Evolutionary conservation across 2,113 vertebrate genomes (phyloP), one percentile per base, ranked within the genome.

Genomic region (Hippocampus zosterae): DNA sequence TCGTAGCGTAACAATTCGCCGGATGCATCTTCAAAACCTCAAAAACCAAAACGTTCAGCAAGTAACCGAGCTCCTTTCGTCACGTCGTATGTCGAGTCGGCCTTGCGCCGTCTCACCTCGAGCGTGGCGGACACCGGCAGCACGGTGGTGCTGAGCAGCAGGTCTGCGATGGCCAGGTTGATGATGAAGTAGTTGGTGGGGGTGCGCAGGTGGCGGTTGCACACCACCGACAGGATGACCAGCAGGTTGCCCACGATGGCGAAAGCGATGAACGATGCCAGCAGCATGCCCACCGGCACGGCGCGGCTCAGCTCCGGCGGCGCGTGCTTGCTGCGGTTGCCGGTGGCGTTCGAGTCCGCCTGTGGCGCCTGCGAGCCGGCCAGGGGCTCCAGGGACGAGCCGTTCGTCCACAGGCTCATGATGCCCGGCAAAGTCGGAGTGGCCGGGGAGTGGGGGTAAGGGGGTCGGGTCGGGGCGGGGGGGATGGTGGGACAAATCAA

Each of bases 101-200:
- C 11, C 8, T 1, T 3, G 8, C 8, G n/a, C 3, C 16, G 27
- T 8, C 80, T 69, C 19, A 89, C 87, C 87, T 89, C 87, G 71
- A 76, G 74, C 0, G 82, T 87, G 82, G 87, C 87, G 73, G 87
- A 89, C 74, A 89, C 84, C 0, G 87, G 87, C 78, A 89, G 87
- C 71, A 89, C 87, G 1, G 84, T 85, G 78, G 81, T 86, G 0
- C 82, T 70, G 63, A 89, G 85, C 72, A 89, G 81, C 77, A 89
- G 81, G 78, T 89, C 87, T 0, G 87, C 87, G 18, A 87, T 85
- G 74, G 87, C 87, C 81, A 88, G 78, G 69, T 88, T 88, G 69
- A 87, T 85, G 80, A 88, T 84, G 83, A 88, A 87, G 81, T 86
- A 87, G 81, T 89, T 89, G 60, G 87, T 89, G 2, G 85, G 77